Evolutionary conservation across 2,888 invertebrate genomes (phyloP).

Genomic region (Bombylius major): DNA sequence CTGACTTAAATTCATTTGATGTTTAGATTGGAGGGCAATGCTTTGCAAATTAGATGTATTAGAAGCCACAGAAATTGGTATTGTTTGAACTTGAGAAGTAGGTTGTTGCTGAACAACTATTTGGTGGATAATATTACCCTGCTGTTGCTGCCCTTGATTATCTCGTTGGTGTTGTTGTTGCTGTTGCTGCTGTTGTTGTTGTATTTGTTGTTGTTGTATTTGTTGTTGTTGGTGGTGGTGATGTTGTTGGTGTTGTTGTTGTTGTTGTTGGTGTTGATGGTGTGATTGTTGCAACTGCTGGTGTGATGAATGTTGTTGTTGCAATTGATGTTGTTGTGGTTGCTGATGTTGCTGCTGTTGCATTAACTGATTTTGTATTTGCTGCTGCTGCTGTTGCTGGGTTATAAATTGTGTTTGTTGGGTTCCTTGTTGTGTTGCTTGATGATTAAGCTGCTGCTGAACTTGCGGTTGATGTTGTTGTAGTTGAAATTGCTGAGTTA

Average conservation of each 20-base stretch:
- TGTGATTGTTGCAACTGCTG: constrained; percentile 23
- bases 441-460: constrained; percentile 23
- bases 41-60: not conserved
- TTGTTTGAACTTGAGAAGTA: constrained; percentile 20
- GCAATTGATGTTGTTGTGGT: constrained; percentile 24
- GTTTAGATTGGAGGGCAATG: constrained; percentile 15
- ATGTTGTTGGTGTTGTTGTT: constrained; percentile 30
- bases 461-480: constrained; percentile 17
- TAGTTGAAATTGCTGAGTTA: constrained; percentile 24
- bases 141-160: constrained; percentile 39
- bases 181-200: constrained; percentile 24
- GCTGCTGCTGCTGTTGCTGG: constrained; percentile 40
- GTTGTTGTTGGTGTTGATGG: constrained; percentile 19
- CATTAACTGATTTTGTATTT: constrained; percentile 39
- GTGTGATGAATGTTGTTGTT: constrained; percentile 22
- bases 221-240: constrained; percentile 34
- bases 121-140: constrained; percentile 30
- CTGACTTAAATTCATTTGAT: constrained; percentile 2
- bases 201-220: constrained; percentile 37
- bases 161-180: constrained; percentile 23
- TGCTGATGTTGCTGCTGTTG: constrained; percentile 32
- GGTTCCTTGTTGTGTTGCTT: constrained; percentile 27
- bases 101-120: constrained; percentile 30
- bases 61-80: constrained; percentile 32
- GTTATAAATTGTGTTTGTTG: constrained; percentile 37